Percentiles rank a stretch among this genome's conserved stretches.
Conservation (phyloP, 2,113 vertebrate genomes). For the Himantopus leucocephalus region DNA sequence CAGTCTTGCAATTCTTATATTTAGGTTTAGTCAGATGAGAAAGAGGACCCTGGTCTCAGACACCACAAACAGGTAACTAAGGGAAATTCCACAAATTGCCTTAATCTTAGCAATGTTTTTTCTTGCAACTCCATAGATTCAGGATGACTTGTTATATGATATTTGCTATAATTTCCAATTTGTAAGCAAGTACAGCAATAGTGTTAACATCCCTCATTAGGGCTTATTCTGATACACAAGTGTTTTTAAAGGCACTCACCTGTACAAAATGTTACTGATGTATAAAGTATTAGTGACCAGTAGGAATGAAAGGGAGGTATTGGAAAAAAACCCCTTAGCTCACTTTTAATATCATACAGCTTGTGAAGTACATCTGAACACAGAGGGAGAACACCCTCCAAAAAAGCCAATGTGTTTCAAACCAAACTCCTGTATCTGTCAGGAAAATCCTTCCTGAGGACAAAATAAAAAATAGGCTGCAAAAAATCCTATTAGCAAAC, state of each 20-base stretch:
- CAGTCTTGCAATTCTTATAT: not conserved
- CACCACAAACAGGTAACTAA: not conserved
- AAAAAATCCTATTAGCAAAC: not conserved
- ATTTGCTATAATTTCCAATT: not conserved
- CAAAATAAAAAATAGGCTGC: not conserved
- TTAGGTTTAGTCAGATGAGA: not conserved
- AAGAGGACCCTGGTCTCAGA: not conserved
- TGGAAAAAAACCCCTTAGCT: not conserved
- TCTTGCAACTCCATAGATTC: not conserved
- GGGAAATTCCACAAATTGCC: not conserved
- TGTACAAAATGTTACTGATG: not conserved
- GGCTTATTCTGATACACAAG: not conserved
- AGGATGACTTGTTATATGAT: not conserved
- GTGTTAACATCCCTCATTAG: not conserved
- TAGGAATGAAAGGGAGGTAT: accelerated
- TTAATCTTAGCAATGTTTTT: not conserved
- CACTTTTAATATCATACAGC: not conserved
- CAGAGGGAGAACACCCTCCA: not conserved
- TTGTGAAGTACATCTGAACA: not conserved
- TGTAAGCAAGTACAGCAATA: not conserved
- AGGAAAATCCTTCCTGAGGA: not conserved
- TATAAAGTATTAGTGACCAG: not conserved
- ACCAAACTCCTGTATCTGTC: not conserved
- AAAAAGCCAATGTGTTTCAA: not conserved
- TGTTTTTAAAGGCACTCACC: not conserved